These are phyloP conservation scores for Ormyrus pomaceus DNA, from an alignment of 2,888 invertebrate genomes.

Conservation along the genomic window DNA sequence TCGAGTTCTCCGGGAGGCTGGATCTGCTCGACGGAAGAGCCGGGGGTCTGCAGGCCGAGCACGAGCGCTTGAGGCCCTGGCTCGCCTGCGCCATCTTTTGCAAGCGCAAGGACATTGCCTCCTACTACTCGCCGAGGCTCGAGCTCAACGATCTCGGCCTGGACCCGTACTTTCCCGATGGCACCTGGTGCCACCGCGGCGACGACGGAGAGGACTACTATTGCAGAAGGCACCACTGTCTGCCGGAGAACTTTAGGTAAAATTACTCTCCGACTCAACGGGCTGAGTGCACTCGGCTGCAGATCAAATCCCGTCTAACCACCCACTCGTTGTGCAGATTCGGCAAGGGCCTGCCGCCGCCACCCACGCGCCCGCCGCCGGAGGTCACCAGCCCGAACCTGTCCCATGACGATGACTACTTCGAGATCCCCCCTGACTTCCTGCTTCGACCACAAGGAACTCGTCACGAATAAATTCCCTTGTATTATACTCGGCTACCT, in stretches of 20 bases:
- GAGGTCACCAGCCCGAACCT: conserved; percentile 69
- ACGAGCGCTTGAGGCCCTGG: conserved; percentile 85
- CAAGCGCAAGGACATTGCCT: conserved; percentile 80
- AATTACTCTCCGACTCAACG: background rate
- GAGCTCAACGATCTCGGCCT: conserved; percentile 85
- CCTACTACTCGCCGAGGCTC: conserved; percentile 85
- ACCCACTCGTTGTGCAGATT: conserved; percentile 57
- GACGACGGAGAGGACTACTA: conserved; percentile 82
- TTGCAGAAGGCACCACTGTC: conserved; percentile 85
- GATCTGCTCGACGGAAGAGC: conserved; percentile 79
- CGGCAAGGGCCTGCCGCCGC: conserved; percentile 66
- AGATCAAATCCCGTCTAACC: too few relatives aligned
- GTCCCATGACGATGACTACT: conserved; percentile 80
- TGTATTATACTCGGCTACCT: too few relatives aligned
- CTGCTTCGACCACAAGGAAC: background rate
- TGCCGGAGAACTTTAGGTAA: conserved; percentile 78
- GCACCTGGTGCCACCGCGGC: conserved; percentile 85
- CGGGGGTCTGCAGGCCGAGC: conserved; percentile 85
- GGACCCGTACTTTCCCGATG: conserved; percentile 85
- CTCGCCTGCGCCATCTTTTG: conserved; percentile 89
- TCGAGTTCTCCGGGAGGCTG: conserved; percentile 78
- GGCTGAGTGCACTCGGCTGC: background rate
- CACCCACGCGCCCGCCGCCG: conserved; percentile 67
- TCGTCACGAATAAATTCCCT: too few relatives aligned
- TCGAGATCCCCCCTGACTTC: conserved; percentile 77